phyloP scores from a whole-genome alignment of 1,140 invertebrate species.

The Pseudomyrmex flavicornis region DNA sequence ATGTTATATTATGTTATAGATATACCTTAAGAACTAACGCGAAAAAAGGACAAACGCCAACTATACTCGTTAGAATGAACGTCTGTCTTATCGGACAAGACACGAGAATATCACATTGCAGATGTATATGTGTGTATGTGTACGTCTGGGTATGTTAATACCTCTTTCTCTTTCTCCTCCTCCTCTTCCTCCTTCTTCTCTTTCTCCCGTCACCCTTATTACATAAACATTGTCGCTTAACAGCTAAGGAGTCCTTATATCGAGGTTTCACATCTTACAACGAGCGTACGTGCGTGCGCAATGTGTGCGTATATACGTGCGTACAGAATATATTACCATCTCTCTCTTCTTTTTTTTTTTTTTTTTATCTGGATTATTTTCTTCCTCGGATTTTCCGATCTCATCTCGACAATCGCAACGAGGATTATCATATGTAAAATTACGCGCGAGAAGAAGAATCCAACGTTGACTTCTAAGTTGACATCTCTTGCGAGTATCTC shows the following conservation, averaged over 20 bases:
- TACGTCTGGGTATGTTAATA: slow-evolving; percentile 35
- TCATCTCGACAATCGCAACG: slow-evolving; percentile 3
- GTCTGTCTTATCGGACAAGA: slow-evolving; percentile 84
- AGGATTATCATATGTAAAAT: neutral
- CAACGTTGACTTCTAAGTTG: neutral
- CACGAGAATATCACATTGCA: slow-evolving; percentile 85
- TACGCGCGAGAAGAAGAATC: neutral
- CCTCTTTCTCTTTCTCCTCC: too few relatives aligned
- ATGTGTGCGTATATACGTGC: slow-evolving; percentile 49
- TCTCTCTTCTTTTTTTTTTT: neutral
- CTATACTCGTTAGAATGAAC: slow-evolving; percentile 82
- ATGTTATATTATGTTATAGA: slow-evolving; percentile 28
- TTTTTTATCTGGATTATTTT: neutral
- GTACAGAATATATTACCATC: neutral
- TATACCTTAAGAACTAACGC: slow-evolving; percentile 75
- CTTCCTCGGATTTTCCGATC: neutral
- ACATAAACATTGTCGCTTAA: slow-evolving; percentile 30
- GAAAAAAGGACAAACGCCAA: slow-evolving; percentile 77
- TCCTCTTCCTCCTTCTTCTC: slow-evolving; percentile 35
- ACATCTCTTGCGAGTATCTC: neutral
- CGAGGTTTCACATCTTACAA: slow-evolving; percentile 29
- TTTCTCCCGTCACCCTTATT: neutral
- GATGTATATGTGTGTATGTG: slow-evolving; percentile 73
- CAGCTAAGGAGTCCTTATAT: slow-evolving; percentile 45
- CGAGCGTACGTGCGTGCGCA: slow-evolving; percentile 45